Percentiles rank a stretch among this genome's conserved stretches.
phyloP scores from a whole-genome alignment of 2,113 vertebrate genomes.

The Callospermophilus lateralis region DNA sequence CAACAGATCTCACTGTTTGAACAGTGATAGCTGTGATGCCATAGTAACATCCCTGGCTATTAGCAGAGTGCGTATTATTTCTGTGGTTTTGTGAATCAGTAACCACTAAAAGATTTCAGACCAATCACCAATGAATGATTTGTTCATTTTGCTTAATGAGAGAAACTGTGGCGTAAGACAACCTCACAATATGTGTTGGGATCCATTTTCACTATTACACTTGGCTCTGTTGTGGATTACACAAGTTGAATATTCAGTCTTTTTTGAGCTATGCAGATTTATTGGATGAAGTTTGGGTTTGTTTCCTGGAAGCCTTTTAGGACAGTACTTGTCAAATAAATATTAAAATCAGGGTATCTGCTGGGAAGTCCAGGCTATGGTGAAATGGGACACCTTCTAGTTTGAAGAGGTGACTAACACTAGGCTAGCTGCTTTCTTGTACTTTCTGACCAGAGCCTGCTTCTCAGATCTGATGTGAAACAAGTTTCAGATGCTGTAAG shows the following conservation, averaged over 20 bases:
- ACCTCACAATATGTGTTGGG: neutral
- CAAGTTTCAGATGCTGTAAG: constrained; percentile 36
- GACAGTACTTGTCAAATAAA: constrained; percentile 49
- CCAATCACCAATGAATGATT: constrained; percentile 64
- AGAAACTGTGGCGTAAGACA: constrained; percentile 39
- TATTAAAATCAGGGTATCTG: constrained; percentile 58
- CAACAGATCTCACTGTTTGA: constrained; percentile 11
- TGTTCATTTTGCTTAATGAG: constrained; percentile 77
- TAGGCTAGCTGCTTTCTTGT: neutral
- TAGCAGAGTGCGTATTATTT: constrained; percentile 69
- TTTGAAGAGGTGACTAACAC: constrained; percentile 14
- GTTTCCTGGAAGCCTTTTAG: constrained; percentile 70
- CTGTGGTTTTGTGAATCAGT: constrained; percentile 78
- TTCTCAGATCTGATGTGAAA: constrained; percentile 64
- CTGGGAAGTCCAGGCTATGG: neutral
- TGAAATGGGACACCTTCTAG: neutral
- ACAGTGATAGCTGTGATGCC: constrained; percentile 16
- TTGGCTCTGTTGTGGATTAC: constrained; percentile 68
- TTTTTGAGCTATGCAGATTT: constrained; percentile 58
- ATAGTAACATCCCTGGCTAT: constrained; percentile 51
- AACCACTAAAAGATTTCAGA: constrained; percentile 73
- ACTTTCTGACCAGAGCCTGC: neutral
- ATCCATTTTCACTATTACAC: constrained; percentile 42
- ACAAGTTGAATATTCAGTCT: constrained; percentile 60
- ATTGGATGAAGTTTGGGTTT: constrained; percentile 64